Percentiles rank a stretch among this genome's conserved stretches.
Evolutionary conservation across 2,888 invertebrate species (phyloP).

Genomic region (Drosophila silvestris): DNA sequence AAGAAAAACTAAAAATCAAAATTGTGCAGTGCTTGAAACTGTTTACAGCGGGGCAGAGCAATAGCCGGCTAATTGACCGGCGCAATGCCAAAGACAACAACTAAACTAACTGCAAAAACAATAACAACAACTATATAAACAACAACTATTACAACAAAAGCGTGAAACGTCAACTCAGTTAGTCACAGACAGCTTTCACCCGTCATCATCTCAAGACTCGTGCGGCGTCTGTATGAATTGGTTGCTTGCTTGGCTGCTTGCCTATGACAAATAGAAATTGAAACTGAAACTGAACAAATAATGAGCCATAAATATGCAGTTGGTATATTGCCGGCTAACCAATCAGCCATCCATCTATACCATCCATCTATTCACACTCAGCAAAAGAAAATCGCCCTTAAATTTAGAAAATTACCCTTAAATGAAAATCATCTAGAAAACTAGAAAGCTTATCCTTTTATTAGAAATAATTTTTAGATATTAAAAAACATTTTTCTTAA

Average conservation of each 20-base stretch:
- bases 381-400: not conserved
- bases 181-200: constrained; percentile 65
- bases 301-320: constrained; percentile 81
- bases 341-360: not conserved
- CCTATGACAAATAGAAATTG: constrained; percentile 71
- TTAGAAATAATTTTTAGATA: not conserved
- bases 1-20: constrained; percentile 32
- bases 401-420: not conserved
- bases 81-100: constrained; percentile 20
- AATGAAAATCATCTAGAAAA: not conserved
- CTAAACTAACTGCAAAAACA: constrained; percentile 5
- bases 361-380: not conserved
- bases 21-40: constrained; percentile 11
- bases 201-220: constrained; percentile 62
- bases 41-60: constrained; percentile 41
- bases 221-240: constrained; percentile 41
- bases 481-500: not conserved
- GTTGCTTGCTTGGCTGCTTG: constrained; percentile 46
- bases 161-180: constrained; percentile 37
- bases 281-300: constrained; percentile 77
- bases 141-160: constrained; percentile 2
- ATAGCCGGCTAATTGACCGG: constrained; percentile 58
- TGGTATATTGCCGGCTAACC: constrained; percentile 29
- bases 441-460: not conserved
- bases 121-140: constrained; percentile 13